Base-by-base conservation (phyloP, 2,113 vertebrate genomes). In the Elaphurus davidianus region DNA sequence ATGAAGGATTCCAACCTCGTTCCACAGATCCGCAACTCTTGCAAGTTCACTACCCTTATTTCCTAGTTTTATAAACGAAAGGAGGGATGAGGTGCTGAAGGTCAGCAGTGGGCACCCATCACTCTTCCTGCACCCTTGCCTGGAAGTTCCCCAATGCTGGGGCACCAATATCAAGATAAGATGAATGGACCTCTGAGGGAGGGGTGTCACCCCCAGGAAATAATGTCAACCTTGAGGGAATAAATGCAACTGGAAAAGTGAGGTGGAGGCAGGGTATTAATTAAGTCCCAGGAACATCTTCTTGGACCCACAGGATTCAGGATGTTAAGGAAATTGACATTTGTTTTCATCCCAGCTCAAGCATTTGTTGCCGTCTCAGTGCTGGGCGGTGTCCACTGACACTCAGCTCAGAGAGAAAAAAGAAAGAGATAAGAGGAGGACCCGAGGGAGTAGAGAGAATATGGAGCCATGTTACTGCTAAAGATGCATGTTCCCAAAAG, bases 391-490 rank as follows among this genome's bases (percentile, higher is more conserved):
- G 30, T 64, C 3, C 62, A 17, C 30, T 33, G 62, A 64, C 62
- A 8, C 62, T 64, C 30, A 64, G 62, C 62, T 33, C 62, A n/a
- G 64, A 96, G 64, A 59, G 43, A n/a, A 40, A 23, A 47, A 54
- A 57, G 45, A 23, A 47, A 36, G 43, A 54, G 60, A 57, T 5
- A 36, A 71, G 64, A 71, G 36, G 57, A 81, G 30, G 33, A 13
- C 2, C 60, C 7, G 1, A 16, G 6, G 17, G 54, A 28, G 17
- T 90, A 90, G 79, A 91, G 83, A 95, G 97, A 96, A 96, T 57
- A 94, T 0, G 85, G 6, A 89, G 74, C 0, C 17, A 23, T 76
- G 96, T 98, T 97, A 98, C 15, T 97, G 71, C 5, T 7, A 43
- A 90, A 74, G 25, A 14, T 7, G 14, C 12, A 7, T 54, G 64